A percentile compares a stretch with the other conserved stretches of the same genome.
Conservation (phyloP, 2,113 vertebrate genomes). For the Tetraodon nigroviridis region DNA sequence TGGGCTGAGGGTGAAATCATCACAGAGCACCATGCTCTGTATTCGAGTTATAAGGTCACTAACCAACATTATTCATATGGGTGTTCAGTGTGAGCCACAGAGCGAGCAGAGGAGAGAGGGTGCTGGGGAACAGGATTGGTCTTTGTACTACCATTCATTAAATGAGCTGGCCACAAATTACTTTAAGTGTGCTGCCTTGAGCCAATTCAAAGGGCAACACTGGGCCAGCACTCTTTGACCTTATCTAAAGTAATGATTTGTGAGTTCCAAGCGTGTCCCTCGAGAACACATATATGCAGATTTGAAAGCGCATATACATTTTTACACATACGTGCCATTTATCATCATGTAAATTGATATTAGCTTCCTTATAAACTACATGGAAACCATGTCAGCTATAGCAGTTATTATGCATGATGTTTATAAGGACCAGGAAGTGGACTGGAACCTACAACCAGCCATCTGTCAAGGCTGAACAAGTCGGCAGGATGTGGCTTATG, state of each 20-base stretch:
- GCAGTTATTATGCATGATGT: too few relatives aligned
- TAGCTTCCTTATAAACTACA: too few relatives aligned
- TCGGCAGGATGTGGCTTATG: too few relatives aligned
- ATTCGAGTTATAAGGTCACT: conserved; percentile 31
- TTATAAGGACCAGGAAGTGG: too few relatives aligned
- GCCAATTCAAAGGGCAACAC: conserved; percentile 38
- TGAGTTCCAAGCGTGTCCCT: conserved; percentile 12
- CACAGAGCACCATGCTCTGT: conserved; percentile 13
- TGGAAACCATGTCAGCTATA: too few relatives aligned
- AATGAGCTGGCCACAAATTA: conserved; percentile 49
- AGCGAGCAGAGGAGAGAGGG: background rate
- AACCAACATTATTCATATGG: conserved; percentile 21
- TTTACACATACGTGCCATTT: too few relatives aligned
- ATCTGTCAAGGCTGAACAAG: too few relatives aligned
- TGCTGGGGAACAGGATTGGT: conserved; percentile 11
- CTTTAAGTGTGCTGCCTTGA: conserved; percentile 36
- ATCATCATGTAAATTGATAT: too few relatives aligned
- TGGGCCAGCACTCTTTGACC: conserved; percentile 45
- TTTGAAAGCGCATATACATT: background rate
- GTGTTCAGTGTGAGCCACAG: conserved; percentile 7
- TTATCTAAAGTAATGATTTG: conserved; percentile 34
- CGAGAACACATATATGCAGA: conserved; percentile 11
- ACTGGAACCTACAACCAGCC: too few relatives aligned
- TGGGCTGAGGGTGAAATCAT: background rate
- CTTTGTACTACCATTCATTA: conserved; percentile 31